Conservation (phyloP, 2,888 invertebrate genomes). For the Gari tellinella region DNA sequence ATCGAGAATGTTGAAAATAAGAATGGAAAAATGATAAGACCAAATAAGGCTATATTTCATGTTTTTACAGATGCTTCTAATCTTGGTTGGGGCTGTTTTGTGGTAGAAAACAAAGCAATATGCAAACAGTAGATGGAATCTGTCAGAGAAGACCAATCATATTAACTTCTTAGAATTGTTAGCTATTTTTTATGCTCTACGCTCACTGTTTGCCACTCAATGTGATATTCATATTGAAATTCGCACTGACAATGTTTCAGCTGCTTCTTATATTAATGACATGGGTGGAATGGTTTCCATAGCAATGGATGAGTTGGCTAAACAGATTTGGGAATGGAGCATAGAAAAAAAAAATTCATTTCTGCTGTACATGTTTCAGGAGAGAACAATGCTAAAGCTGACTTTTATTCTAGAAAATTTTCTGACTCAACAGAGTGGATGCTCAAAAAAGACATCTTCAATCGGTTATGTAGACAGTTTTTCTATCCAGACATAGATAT, state of each 20-base stretch:
- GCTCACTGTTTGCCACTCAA: neutral
- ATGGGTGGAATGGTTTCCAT: too few relatives aligned
- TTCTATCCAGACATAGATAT: slow-evolving; percentile 45
- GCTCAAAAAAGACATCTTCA: slow-evolving; percentile 31
- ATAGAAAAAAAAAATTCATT: slow-evolving; percentile 30
- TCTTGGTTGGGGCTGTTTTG: slow-evolving; percentile 18
- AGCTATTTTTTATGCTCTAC: slow-evolving; percentile 21
- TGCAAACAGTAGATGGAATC: slow-evolving; percentile 33
- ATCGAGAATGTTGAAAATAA: slow-evolving; percentile 18
- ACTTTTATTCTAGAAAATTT: slow-evolving; percentile 41
- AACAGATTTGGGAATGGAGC: slow-evolving; percentile 30
- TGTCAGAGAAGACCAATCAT: neutral
- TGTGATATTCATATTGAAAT: slow-evolving; percentile 17
- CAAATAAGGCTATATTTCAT: neutral
- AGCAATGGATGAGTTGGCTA: slow-evolving; percentile 26
- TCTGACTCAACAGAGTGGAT: slow-evolving; percentile 48
- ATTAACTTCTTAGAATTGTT: too few relatives aligned
- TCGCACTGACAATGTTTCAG: slow-evolving; percentile 21
- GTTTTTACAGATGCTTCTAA: slow-evolving; percentile 30
- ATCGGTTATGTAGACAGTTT: slow-evolving; percentile 11
- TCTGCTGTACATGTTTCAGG: slow-evolving; percentile 33
- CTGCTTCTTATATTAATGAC: too few relatives aligned
- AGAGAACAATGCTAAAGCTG: slow-evolving; percentile 29
- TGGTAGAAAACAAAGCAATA: neutral
- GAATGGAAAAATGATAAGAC: slow-evolving; percentile 37